A percentile compares a stretch with the other conserved stretches of the same genome.
These are phyloP conservation scores for Anniella stebbinsi DNA, from an alignment of 2,797 vertebrate genomes.

Conservation along the genomic window DNA sequence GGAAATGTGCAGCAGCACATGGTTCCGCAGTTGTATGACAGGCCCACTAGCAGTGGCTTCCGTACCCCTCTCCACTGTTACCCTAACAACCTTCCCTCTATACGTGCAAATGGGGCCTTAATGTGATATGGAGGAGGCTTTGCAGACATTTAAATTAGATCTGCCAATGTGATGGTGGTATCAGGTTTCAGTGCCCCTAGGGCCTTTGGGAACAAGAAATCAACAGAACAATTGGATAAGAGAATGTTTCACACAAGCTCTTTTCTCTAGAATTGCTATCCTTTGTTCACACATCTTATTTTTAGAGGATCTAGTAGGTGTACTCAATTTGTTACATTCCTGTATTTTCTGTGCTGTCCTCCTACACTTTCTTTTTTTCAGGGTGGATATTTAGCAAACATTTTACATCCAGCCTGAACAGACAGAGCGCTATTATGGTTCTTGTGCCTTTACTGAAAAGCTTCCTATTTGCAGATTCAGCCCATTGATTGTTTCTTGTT, in stretches of 20 bases:
- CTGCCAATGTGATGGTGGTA: too few relatives aligned
- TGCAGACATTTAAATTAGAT: too few relatives aligned
- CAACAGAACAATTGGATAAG: too few relatives aligned
- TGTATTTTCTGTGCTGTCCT: neutral
- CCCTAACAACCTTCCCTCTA: too few relatives aligned
- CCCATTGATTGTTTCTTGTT: neutral
- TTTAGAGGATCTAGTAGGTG: neutral
- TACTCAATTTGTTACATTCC: neutral
- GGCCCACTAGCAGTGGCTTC: too few relatives aligned
- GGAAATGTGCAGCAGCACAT: too few relatives aligned
- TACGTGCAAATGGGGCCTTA: too few relatives aligned
- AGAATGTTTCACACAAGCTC: neutral
- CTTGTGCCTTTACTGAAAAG: conserved; percentile 4
- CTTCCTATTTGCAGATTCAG: neutral
- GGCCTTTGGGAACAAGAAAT: too few relatives aligned
- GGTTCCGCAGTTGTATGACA: too few relatives aligned
- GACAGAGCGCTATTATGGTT: neutral
- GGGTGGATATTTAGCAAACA: neutral
- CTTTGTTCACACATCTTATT: neutral
- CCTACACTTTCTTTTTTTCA: neutral
- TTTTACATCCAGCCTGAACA: neutral
- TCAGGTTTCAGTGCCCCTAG: too few relatives aligned
- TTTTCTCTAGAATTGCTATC: neutral
- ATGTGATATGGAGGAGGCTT: too few relatives aligned
- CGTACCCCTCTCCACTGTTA: too few relatives aligned